A percentile compares a stretch with the other conserved stretches of the same genome.
Evolutionary conservation across 2,113 vertebrate species (phyloP).

Genomic region (Anhinga rufa): DNA sequence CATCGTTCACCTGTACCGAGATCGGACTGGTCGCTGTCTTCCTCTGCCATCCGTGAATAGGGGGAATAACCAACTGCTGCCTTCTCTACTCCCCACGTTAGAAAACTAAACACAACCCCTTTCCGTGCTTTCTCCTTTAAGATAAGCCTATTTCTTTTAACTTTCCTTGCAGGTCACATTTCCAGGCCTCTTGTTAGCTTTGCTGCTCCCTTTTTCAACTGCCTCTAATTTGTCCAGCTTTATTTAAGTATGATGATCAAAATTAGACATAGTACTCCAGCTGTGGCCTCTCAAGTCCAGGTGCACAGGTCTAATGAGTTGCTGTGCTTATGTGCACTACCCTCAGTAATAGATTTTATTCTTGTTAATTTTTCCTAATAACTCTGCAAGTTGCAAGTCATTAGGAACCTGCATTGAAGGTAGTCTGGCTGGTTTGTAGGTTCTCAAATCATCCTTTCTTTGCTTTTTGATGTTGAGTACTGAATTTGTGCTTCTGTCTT

Average conservation of each 20-base stretch:
- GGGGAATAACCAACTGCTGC: not conserved
- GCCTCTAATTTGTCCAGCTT: not conserved
- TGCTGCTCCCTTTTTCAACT: not conserved
- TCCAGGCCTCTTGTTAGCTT: not conserved
- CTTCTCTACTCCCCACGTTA: rapidly evolving
- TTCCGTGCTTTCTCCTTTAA: not conserved
- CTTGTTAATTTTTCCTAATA: not conserved
- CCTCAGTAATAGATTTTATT: not conserved
- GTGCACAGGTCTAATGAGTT: not conserved
- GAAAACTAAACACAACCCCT: not conserved
- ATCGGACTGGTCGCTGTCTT: not conserved
- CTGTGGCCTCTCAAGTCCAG: not conserved
- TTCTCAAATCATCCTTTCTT: not conserved
- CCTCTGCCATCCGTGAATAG: rapidly evolving
- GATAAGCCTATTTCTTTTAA: not conserved
- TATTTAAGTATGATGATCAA: not conserved
- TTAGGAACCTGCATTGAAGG: not conserved
- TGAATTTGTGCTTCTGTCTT: not conserved
- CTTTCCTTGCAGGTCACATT: not conserved
- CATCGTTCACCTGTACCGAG: rapidly evolving
- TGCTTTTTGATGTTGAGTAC: not conserved
- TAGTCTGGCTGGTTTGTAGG: not conserved
- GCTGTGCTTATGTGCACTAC: not conserved
- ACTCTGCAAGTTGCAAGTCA: not conserved
- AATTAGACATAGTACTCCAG: not conserved